phyloP scores from a whole-genome alignment of 1,140 invertebrate species.

The Drosophila nigromelanica region DNA sequence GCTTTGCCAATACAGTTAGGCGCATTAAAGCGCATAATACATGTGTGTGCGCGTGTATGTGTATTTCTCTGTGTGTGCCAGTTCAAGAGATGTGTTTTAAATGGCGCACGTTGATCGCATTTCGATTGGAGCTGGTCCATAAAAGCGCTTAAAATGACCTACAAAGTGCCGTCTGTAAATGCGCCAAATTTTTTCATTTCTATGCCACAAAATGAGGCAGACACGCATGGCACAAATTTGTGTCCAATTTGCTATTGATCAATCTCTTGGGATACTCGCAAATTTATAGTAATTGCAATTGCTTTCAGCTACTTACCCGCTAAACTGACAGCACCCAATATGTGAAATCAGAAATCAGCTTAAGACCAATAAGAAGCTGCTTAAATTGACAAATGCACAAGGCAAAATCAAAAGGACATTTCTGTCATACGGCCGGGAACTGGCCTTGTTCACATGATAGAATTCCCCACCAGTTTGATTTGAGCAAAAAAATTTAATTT shows the following conservation, averaged over 20 bases:
- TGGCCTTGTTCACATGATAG: not conserved
- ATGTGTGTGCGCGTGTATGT: constrained; percentile 2
- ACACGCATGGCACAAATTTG: constrained; percentile 5
- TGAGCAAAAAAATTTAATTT: constrained; percentile 52
- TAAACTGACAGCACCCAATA: constrained; percentile 22
- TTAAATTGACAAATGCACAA: constrained; percentile 5
- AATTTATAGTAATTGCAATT: constrained; percentile 67
- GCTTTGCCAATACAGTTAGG: constrained; percentile 77
- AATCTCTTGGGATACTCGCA: constrained; percentile 70
- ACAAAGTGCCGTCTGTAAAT: constrained; percentile 40
- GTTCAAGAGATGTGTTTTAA: constrained; percentile 38
- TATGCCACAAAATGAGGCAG: constrained; percentile 54
- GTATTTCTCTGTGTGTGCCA: not conserved
- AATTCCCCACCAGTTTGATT: constrained; percentile 14
- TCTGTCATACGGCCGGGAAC: too few relatives aligned
- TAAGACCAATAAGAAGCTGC: not conserved
- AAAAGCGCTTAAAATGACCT: constrained; percentile 39
- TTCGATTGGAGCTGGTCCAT: constrained; percentile 44
- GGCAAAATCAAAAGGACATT: not conserved
- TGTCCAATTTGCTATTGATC: constrained; percentile 59
- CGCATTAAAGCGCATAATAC: constrained; percentile 50
- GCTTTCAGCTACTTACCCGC: constrained; percentile 48
- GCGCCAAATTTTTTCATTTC: constrained; percentile 69
- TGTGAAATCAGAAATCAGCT: constrained; percentile 8
- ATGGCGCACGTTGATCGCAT: constrained; percentile 53